Conservation (phyloP, 1,140 invertebrate species). For the Atta colombica region DNA sequence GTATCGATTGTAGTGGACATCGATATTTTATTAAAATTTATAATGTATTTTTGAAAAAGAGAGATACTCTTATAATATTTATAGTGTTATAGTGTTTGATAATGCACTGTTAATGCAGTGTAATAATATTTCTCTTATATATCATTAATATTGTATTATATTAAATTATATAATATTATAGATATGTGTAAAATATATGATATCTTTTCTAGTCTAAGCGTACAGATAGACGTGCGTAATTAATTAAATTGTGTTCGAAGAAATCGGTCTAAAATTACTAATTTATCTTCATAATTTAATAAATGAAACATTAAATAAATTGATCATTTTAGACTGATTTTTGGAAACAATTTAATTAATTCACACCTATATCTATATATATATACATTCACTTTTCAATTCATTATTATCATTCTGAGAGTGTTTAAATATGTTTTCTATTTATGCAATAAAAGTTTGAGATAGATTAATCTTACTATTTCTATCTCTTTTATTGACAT, state of each 20-base stretch:
- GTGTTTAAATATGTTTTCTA: not conserved
- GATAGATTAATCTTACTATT: not conserved
- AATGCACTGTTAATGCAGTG: not conserved
- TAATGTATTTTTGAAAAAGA: not conserved
- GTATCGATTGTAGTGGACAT: not conserved
- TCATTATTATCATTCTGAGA: not conserved
- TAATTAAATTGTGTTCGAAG: slow-evolving; percentile 16
- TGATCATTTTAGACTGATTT: not conserved
- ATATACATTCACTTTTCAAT: not conserved
- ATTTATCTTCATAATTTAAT: slow-evolving; percentile 10
- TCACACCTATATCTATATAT: not conserved
- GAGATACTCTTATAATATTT: not conserved
- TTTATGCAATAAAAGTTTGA: not conserved
- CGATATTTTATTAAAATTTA: not conserved
- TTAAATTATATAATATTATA: not conserved
- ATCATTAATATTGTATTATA: not conserved
- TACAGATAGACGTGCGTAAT: not conserved
- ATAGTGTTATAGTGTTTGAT: not conserved
- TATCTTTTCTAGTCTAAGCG: not conserved
- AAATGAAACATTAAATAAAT: not conserved
- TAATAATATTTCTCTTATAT: not conserved
- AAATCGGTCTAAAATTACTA: not conserved
- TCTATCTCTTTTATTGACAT: not conserved
- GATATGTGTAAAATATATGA: no score
- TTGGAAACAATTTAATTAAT: slow-evolving; percentile 7